These are phyloP conservation scores for Cacoxenus indagator DNA, from an alignment of 2,888 invertebrate genomes.

Conservation along the genomic window DNA sequence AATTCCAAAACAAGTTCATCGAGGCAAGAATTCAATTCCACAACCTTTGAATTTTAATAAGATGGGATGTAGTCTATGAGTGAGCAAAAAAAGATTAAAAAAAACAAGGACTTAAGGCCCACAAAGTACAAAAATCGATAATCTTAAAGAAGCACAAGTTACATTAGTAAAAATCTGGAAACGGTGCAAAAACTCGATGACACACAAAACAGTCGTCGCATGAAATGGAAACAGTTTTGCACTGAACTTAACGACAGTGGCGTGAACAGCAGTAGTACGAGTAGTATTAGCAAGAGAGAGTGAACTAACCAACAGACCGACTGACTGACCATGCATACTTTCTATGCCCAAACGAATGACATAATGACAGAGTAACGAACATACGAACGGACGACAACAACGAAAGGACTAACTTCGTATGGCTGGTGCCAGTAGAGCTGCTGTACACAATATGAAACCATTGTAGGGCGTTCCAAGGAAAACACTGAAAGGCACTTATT, in stretches of 20 bases:
- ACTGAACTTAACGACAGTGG: too few species aligned
- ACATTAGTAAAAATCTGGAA: conserved; percentile 43
- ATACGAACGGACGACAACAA: not conserved
- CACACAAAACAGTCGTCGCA: conserved; percentile 17
- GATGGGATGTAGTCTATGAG: not conserved
- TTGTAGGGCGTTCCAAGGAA: conserved; percentile 44
- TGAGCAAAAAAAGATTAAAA: conserved; percentile 2
- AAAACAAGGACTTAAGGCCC: conserved; percentile 24
- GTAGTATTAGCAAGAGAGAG: not conserved
- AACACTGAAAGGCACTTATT: conserved; percentile 63
- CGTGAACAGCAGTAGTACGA: too few species aligned
- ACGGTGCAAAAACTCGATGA: conserved; percentile 34
- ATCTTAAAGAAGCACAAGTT: conserved; percentile 45
- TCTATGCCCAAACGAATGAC: not conserved
- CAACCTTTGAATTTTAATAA: conserved; percentile 25
- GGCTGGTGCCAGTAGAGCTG: conserved; percentile 5
- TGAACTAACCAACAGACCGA: not conserved
- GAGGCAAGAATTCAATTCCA: conserved; percentile 27
- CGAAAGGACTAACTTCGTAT: conserved; percentile 30
- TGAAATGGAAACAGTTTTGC: conserved; percentile 17
- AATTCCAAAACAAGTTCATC: conserved; percentile 30
- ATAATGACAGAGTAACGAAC: conserved; percentile 8
- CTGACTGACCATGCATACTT: not conserved
- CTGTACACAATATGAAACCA: conserved; percentile 28
- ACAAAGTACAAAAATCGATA: conserved; percentile 54